Evolutionary conservation across 2,113 vertebrate genomes (phyloP).

Genomic region (Oryctolagus cuniculus): mOryCun1.1 NC_091451.1:15400001-15400500

Average conservation of each 20-base stretch:
- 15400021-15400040: constrained; percentile 48
- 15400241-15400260: neutral
- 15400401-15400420: neutral
- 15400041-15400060: constrained; percentile 71
- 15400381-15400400: neutral
- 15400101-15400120: neutral
- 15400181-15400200: neutral
- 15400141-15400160: neutral
- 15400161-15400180: neutral
- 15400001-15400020: constrained; percentile 80
- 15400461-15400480: neutral
- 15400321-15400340: neutral
- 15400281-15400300: neutral
- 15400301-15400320: neutral
- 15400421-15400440: neutral
- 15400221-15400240: neutral
- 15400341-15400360: neutral
- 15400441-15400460: neutral
- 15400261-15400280: neutral
- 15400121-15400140: neutral
- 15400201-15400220: neutral
- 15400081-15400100: neutral
- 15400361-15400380: neutral
- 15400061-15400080: constrained; percentile 11
- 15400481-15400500: neutral